A percentile compares a stretch with the other conserved stretches of the same genome.
These are phyloP conservation scores for Helarctos malayanus DNA, from an alignment of 2,797 vertebrate genomes.

Conservation along the genomic window DNA sequence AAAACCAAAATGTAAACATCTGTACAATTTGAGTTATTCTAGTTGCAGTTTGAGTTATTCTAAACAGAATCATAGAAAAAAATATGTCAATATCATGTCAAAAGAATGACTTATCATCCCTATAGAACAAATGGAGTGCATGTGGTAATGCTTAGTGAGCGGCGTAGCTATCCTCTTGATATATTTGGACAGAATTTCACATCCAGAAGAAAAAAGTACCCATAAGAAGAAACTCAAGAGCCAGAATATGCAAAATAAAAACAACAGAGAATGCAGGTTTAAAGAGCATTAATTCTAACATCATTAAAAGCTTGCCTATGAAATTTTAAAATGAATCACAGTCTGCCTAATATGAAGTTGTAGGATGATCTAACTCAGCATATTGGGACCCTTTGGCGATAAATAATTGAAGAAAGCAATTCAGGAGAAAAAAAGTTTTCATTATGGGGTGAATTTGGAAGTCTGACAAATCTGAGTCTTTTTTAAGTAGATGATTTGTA, in stretches of 20 bases:
- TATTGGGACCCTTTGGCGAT: not conserved
- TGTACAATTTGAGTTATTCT: not conserved
- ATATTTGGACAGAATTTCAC: not conserved
- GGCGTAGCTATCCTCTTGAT: not conserved
- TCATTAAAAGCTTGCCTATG: not conserved
- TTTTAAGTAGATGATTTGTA: not conserved
- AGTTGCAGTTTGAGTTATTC: not conserved
- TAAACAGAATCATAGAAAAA: constrained; percentile 8
- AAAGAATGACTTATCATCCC: not conserved
- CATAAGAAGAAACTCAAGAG: constrained; percentile 16
- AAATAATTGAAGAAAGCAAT: not conserved
- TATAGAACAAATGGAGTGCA: not conserved
- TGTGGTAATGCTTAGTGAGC: not conserved
- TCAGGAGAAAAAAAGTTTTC: not conserved
- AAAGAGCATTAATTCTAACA: constrained; percentile 15
- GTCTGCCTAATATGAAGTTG: not conserved
- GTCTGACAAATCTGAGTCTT: not conserved
- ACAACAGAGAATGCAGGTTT: not conserved
- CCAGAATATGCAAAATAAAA: not conserved
- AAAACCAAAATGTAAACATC: not conserved
- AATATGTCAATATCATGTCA: not conserved
- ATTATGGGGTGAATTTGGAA: not conserved
- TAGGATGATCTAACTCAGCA: not conserved
- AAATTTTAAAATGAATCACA: constrained; percentile 14
- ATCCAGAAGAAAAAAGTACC: not conserved